Percentiles rank a stretch among this genome's conserved stretches.
Conservation (phyloP, 2,888 invertebrate genomes). For the Tetanocera ferruginea region DNA sequence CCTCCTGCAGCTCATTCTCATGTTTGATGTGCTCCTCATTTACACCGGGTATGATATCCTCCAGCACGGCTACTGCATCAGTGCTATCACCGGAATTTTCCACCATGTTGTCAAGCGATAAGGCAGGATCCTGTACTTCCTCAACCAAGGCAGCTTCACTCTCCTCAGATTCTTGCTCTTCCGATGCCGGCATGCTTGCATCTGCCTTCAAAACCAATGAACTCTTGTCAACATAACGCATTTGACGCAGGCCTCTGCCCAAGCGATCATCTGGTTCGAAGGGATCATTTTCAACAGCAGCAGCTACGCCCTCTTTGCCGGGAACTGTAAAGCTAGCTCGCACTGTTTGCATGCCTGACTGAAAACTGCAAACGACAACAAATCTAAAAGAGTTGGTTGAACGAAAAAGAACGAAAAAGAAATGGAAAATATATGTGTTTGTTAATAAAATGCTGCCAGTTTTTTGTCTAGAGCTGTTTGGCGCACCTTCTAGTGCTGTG, state of each 20-base stretch:
- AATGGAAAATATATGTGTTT: no score
- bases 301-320: conserved; percentile 72
- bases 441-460: background rate
- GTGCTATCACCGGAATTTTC: conserved; percentile 27
- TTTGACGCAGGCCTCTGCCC: conserved; percentile 63
- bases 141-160: conserved; percentile 45
- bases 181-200: background rate
- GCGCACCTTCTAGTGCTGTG: conserved; percentile 80
- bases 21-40: conserved; percentile 57
- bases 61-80: conserved; percentile 52
- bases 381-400: conserved; percentile 72
- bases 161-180: conserved; percentile 41
- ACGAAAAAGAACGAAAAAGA: conserved; percentile 1
- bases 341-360: conserved; percentile 85
- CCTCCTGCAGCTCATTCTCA: conserved; percentile 45
- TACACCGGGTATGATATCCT: conserved; percentile 55
- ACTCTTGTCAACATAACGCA: conserved; percentile 67
- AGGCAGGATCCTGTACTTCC: conserved; percentile 45
- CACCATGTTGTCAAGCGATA: background rate
- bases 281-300: conserved; percentile 61
- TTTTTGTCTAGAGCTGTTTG: background rate
- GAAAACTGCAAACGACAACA: conserved; percentile 84
- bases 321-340: conserved; percentile 83
- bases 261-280: conserved; percentile 63
- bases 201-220: conserved; percentile 60